Conservation (phyloP, 1,140 invertebrate genomes). For the Bombus confusus region DNA sequence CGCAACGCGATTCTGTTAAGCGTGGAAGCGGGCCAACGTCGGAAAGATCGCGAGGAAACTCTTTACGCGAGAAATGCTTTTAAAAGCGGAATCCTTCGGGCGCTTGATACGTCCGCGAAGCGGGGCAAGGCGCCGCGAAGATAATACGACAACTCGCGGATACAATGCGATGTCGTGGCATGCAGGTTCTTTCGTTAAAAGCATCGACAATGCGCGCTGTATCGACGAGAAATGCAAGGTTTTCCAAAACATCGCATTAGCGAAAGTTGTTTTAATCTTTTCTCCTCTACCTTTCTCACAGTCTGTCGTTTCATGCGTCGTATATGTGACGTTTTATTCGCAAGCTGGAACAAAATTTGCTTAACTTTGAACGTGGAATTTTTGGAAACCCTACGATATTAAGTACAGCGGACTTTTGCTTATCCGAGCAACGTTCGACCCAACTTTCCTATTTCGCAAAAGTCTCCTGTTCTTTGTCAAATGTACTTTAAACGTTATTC, state of each 20-base stretch:
- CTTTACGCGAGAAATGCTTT: slow-evolving; percentile 44
- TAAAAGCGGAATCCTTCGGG: slow-evolving; percentile 34
- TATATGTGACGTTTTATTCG: too few species aligned
- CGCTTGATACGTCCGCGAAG: slow-evolving; percentile 1
- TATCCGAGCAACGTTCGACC: too few species aligned
- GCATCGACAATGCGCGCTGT: not conserved
- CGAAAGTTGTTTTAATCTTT: too few species aligned
- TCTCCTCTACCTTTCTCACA: not conserved
- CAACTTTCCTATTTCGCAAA: too few species aligned
- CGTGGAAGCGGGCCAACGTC: slow-evolving; percentile 21
- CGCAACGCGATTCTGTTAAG: slow-evolving; percentile 47
- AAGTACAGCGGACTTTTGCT: too few species aligned
- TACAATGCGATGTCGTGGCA: not conserved
- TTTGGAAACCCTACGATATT: not conserved
- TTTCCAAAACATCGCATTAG: not conserved
- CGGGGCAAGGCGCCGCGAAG: not conserved
- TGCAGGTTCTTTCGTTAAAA: not conserved
- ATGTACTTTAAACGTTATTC: too few species aligned
- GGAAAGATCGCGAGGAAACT: slow-evolving; percentile 47
- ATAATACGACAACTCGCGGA: not conserved
- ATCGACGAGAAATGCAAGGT: not conserved
- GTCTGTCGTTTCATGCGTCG: not conserved
- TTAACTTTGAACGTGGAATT: not conserved
- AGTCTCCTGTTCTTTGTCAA: too few species aligned
- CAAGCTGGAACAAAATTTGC: too few species aligned